Evolutionary conservation across 2,888 invertebrate species (phyloP).

Genomic region (Macaria notata): DNA sequence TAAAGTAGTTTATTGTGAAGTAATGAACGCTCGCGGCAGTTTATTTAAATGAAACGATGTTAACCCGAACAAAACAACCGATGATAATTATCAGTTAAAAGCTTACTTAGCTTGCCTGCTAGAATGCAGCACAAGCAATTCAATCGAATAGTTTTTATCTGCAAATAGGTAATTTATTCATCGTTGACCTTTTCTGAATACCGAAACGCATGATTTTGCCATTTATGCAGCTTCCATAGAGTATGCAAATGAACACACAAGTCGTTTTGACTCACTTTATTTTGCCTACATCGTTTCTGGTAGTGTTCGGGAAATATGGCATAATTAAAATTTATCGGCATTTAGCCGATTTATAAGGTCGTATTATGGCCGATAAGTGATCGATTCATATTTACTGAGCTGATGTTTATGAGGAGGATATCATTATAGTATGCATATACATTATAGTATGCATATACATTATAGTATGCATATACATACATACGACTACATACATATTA

Average conservation of each 20-base stretch:
- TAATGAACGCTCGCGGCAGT: slow-evolving; percentile 17
- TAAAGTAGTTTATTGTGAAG: slow-evolving; percentile 17
- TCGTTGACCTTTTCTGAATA: slow-evolving; percentile 38
- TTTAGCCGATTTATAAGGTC: not conserved
- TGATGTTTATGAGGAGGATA: too few relatives aligned
- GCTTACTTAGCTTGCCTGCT: slow-evolving; percentile 22
- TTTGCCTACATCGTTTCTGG: slow-evolving; percentile 12
- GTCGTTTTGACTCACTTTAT: slow-evolving; percentile 9
- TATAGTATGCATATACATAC: too few relatives aligned
- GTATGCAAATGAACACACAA: slow-evolving; percentile 19
- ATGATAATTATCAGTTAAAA: slow-evolving; percentile 23
- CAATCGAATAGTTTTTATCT: slow-evolving; percentile 38
- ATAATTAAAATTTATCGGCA: slow-evolving; percentile 3
- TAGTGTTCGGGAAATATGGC: slow-evolving; percentile 2
- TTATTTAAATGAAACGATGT: slow-evolving; percentile 22
- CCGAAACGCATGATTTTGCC: slow-evolving; percentile 23
- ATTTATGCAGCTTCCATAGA: slow-evolving; percentile 20
- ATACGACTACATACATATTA: too few relatives aligned
- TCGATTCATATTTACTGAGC: not conserved
- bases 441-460: too few relatives aligned
- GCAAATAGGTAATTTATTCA: slow-evolving; percentile 40
- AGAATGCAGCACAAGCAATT: slow-evolving; percentile 25
- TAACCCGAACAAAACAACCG: slow-evolving; percentile 8
- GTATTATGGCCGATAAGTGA: not conserved
- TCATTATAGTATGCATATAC: too few relatives aligned